Base-by-base conservation (phyloP, 2,888 invertebrate genomes). In the Antheraea assamensis region DNA sequence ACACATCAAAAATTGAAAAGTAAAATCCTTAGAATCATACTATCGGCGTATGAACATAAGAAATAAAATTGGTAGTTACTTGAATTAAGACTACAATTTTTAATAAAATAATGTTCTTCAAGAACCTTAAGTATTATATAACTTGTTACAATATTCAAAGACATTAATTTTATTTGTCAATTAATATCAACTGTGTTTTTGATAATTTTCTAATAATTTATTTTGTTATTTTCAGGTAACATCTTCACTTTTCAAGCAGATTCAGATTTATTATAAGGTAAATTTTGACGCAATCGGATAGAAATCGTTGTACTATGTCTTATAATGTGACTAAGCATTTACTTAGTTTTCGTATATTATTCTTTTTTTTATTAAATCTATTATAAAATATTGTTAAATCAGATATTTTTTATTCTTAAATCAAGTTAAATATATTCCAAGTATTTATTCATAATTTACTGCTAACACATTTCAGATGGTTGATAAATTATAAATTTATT, bases 221-320 rank as follows among this genome's bases (percentile, higher is more conserved):
- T n/a, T 8, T 19, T 13, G n/a, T 35, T n/a, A 3, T 30, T 64
- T 68, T 68, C 68, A 68, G 68, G 68, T 68, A 68, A 64, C 10
- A 68, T 35, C 15, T 10, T 35, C 10, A 35, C 3, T 21, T 68
- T 35, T 15, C 35, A 21, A 68, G 68, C 31, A 3, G 15, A 68
- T 68, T 15, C n/a, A 68, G 17, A 68, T 68, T 35, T 31, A 35
- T 68, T 3, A 68, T 35, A 35, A 68, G 68, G 68, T 68, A 68
- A 68, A 68, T n/a, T 68, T 3, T 24, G 35, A 35, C 21, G 35
- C 0, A 0, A n/a, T 35, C 15, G n/a, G 1, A 68, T 10, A n/a
- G n/a, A 21, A 19, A 3, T 21, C 7, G 15, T 17, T 15, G n/a
- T 13, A 31, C 27, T 42, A n/a, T 42, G 17, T 15, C 19, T n/a